Evolutionary conservation across 2,888 invertebrate species (phyloP).

Genomic region (Phengaris arion): DNA sequence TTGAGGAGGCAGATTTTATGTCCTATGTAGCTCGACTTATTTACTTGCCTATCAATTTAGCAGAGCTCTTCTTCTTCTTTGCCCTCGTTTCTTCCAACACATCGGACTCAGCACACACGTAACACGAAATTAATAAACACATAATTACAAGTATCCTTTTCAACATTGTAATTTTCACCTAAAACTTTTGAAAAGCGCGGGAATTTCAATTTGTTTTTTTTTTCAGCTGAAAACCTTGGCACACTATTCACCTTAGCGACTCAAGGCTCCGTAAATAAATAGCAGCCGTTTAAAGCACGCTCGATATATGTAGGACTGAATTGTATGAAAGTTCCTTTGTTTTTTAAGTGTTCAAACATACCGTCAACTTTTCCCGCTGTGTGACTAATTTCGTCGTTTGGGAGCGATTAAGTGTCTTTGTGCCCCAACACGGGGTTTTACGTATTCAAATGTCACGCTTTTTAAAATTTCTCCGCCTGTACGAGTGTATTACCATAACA

Average conservation of each 20-base stretch:
- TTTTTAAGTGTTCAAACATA: constrained; percentile 63
- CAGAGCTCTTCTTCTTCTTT: constrained; percentile 61
- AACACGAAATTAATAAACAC: constrained; percentile 53
- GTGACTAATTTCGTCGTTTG: constrained; percentile 66
- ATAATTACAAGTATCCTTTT: constrained; percentile 53
- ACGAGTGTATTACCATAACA: constrained; percentile 45
- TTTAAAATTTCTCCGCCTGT: constrained; percentile 58
- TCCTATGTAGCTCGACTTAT: constrained; percentile 2
- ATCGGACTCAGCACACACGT: constrained; percentile 59
- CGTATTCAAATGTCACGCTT: constrained; percentile 55
- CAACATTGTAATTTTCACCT: constrained; percentile 47
- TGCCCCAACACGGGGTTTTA: constrained; percentile 47
- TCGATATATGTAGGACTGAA: constrained; percentile 53
- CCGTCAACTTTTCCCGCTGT: constrained; percentile 57
- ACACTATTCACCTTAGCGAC: constrained; percentile 44
- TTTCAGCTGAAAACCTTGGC: constrained; percentile 9
- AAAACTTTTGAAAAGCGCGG: constrained; percentile 1
- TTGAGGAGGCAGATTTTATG: not conserved
- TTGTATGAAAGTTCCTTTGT: constrained; percentile 64
- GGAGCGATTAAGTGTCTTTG: constrained; percentile 62
- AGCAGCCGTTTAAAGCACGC: constrained; percentile 45
- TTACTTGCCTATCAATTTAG: constrained; percentile 61
- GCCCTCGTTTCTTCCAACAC: constrained; percentile 61
- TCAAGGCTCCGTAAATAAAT: constrained; percentile 59
- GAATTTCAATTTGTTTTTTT: constrained; percentile 3